Evolutionary conservation across 2,113 vertebrate species (phyloP).

Genomic region (Rhinogobius similis): DNA sequence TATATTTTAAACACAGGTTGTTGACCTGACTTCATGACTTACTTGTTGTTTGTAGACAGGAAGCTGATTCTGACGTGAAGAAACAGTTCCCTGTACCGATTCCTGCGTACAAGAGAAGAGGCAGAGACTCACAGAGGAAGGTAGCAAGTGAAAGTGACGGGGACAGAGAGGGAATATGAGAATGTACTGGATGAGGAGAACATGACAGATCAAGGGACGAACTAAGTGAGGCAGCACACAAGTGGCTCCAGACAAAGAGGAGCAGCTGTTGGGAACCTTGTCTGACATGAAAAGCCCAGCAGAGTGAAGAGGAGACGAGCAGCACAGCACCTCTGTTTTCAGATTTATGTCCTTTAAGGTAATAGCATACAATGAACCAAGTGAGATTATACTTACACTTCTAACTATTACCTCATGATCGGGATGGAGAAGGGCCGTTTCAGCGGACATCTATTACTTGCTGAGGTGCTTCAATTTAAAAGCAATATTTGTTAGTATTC

Average conservation of each 20-base stretch:
- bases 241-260: constrained; percentile 47
- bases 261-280: constrained; percentile 49
- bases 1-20: background rate
- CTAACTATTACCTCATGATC: too few species aligned
- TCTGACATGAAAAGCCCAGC: constrained; percentile 36
- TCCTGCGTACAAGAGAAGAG: background rate
- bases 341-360: constrained; percentile 6
- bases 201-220: constrained; percentile 56
- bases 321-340: background rate
- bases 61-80: background rate
- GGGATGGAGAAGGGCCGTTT: too few species aligned
- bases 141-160: constrained; percentile 12
- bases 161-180: constrained; percentile 38
- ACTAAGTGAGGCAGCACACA: constrained; percentile 41
- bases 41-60: constrained; percentile 20
- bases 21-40: constrained; percentile 18
- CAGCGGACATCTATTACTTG: too few species aligned
- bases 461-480: too few species aligned
- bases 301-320: constrained; percentile 9
- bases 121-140: constrained; percentile 15
- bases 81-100: background rate
- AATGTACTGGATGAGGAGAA: constrained; percentile 31
- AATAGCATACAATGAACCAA: background rate
- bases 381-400: background rate
- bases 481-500: too few species aligned